Percentiles rank a stretch among this genome's conserved stretches.
phyloP scores from a whole-genome alignment of 2,888 invertebrate genomes.

The Chrysolina haemoptera region DNA sequence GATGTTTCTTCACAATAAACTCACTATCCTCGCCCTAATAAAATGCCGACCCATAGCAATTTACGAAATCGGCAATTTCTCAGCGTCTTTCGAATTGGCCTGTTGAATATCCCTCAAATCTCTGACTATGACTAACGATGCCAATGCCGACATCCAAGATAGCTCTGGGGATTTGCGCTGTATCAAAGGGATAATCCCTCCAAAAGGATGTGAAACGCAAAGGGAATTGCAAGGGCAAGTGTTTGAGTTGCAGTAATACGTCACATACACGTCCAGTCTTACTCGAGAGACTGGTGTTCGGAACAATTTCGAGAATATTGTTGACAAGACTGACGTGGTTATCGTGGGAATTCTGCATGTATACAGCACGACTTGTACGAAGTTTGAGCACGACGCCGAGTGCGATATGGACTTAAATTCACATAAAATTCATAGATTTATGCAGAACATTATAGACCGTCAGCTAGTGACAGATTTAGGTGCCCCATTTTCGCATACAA shows the following conservation, averaged over 20 bases:
- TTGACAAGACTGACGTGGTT: background rate
- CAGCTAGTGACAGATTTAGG: too few species aligned
- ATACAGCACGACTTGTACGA: too few species aligned
- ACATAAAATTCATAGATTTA: too few species aligned
- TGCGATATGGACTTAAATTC: too few species aligned
- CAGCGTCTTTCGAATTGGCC: constrained; percentile 4
- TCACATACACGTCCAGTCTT: constrained; percentile 35
- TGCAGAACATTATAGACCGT: too few species aligned
- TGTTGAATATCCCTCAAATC: constrained; percentile 33
- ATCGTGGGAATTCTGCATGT: background rate
- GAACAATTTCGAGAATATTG: background rate
- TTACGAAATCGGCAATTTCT: background rate
- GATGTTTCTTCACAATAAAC: background rate
- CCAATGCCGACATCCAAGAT: constrained; percentile 21
- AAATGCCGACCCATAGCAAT: background rate
- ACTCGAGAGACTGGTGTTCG: background rate
- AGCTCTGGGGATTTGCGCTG: constrained; percentile 29
- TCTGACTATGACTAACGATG: constrained; percentile 37
- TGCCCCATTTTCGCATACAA: too few species aligned
- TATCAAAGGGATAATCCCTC: constrained; percentile 33
- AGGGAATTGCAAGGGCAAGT: constrained; percentile 35
- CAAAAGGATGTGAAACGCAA: constrained; percentile 31
- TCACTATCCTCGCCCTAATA: background rate
- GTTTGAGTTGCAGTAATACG: constrained; percentile 32
- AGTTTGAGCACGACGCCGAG: too few species aligned